Evolutionary conservation across 2,113 vertebrate species (phyloP).

Genomic region (Hucho hucho): DNA sequence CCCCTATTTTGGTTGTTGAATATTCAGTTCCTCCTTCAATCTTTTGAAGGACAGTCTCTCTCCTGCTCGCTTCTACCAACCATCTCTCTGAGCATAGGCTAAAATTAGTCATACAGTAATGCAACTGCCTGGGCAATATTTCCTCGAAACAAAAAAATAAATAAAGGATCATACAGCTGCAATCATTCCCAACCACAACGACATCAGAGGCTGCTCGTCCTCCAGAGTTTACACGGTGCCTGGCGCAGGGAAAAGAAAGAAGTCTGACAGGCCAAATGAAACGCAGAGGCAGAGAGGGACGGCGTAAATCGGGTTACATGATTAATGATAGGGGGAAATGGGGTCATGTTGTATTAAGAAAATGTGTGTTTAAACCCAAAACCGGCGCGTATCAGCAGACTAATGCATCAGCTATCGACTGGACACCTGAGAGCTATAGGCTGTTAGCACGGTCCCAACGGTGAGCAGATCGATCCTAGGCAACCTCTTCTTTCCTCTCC

Average conservation of each 20-base stretch:
- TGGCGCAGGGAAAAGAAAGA: background rate
- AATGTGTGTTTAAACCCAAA: constrained; percentile 83
- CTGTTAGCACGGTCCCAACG: constrained; percentile 59
- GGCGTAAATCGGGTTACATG: constrained; percentile 74
- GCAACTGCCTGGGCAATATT: constrained; percentile 8
- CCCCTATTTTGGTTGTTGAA: background rate
- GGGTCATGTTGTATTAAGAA: constrained; percentile 82
- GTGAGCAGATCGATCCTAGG: constrained; percentile 56
- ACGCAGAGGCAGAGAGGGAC: constrained; percentile 45
- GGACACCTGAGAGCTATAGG: constrained; percentile 73
- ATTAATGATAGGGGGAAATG: constrained; percentile 80
- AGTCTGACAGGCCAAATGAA: background rate
- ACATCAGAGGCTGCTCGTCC: constrained; percentile 18
- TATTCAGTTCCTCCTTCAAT: constrained; percentile 50
- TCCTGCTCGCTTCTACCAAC: background rate
- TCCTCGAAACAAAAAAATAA: constrained; percentile 5
- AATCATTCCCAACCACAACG: constrained; percentile 13
- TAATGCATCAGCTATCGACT: constrained; percentile 83
- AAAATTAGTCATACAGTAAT: constrained; percentile 54
- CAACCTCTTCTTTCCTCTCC: background rate
- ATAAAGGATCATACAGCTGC: constrained; percentile 22
- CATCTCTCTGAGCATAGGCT: constrained; percentile 39
- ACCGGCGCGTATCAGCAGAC: constrained; percentile 68
- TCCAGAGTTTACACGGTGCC: constrained; percentile 7
- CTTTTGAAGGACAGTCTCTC: background rate